These are phyloP conservation scores for Artibeus jamaicensis DNA, from an alignment of 2,797 vertebrate species.

Conservation along the genomic window DNA sequence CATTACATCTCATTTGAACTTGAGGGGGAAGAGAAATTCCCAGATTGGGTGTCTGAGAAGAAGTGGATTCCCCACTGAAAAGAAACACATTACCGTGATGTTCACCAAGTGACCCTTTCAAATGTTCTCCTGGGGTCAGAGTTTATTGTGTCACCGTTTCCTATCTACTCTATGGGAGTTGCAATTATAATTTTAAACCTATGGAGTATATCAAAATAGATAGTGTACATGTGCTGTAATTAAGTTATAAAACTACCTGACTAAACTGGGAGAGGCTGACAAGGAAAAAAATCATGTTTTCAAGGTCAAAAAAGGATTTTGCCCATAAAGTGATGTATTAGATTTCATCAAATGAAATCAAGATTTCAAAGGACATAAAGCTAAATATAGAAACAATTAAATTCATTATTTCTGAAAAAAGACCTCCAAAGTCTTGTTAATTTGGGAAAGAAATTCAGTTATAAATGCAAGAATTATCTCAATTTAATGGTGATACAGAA, in stretches of 20 bases:
- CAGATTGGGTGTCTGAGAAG: neutral
- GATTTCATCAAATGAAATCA: constrained; percentile 2
- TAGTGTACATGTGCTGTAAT: neutral
- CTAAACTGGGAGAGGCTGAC: neutral
- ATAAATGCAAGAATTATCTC: neutral
- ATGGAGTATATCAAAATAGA: neutral
- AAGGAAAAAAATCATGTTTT: neutral
- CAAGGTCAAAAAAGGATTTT: neutral
- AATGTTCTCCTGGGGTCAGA: neutral
- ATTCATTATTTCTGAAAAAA: neutral
- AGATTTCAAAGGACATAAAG: neutral
- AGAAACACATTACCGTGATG: neutral
- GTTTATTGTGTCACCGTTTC: neutral
- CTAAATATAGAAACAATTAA: neutral
- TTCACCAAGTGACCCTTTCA: neutral
- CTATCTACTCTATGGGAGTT: neutral
- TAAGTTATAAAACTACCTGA: constrained; percentile 5
- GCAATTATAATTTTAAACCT: neutral
- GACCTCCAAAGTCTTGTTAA: neutral
- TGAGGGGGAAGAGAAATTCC: neutral
- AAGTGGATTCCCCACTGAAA: neutral
- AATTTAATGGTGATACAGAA: neutral
- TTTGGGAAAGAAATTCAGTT: neutral
- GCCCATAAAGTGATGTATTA: neutral
- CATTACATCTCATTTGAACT: neutral